A percentile compares a stretch with the other conserved stretches of the same genome.
Conservation (phyloP, 2,113 vertebrate species). For the Panthera uncia region DNA sequence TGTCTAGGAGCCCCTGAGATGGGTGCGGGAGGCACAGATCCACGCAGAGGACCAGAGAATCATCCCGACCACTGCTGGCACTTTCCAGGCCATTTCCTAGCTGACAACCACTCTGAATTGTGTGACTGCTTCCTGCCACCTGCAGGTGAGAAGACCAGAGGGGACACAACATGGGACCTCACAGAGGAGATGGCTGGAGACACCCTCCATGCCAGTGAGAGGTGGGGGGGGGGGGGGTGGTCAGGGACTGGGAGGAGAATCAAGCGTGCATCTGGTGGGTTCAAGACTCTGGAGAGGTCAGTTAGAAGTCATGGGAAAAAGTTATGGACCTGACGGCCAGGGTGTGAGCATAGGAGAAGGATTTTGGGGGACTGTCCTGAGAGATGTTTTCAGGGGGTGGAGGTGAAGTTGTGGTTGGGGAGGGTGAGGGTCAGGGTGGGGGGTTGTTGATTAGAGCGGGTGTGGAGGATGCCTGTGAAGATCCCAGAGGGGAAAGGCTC, state of each 20-base stretch:
- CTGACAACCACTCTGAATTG: background rate
- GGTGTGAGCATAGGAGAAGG: background rate
- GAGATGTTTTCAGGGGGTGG: background rate
- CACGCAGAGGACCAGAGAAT: background rate
- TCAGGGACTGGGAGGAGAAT: too few relatives aligned
- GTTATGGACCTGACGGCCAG: background rate
- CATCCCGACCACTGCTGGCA: background rate
- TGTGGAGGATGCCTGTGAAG: background rate
- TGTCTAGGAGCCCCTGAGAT: background rate
- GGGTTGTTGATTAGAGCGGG: too few relatives aligned
- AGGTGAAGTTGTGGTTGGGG: too few relatives aligned
- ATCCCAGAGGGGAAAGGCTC: background rate
- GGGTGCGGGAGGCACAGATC: accelerated
- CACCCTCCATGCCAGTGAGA: background rate
- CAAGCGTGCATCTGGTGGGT: too few relatives aligned
- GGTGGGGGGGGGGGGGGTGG: background rate
- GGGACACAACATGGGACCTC: background rate
- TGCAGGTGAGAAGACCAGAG: background rate
- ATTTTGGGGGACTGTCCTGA: background rate
- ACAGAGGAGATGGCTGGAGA: background rate
- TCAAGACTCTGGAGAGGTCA: background rate
- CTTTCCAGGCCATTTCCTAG: background rate
- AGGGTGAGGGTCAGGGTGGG: too few relatives aligned
- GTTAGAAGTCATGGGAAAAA: background rate
- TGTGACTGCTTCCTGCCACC: background rate